Percentiles rank a stretch among this genome's conserved stretches.
These are phyloP conservation scores for Craniophora ligustri DNA, from an alignment of 2,888 invertebrate genomes.

Conservation along the genomic window DNA sequence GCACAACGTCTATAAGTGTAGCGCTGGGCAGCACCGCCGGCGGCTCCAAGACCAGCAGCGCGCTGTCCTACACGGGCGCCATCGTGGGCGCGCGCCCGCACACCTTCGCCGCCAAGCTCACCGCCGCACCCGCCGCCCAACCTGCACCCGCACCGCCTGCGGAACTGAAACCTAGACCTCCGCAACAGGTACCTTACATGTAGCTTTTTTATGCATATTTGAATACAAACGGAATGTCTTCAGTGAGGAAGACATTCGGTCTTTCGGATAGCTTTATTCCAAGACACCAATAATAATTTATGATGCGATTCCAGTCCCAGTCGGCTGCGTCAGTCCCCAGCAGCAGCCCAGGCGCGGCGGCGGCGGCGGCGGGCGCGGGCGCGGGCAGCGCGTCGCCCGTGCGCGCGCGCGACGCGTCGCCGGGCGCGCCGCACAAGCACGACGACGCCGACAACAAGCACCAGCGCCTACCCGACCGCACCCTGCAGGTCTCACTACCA, in stretches of 20 bases:
- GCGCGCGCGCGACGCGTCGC: slow-evolving; percentile 56
- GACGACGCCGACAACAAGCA: slow-evolving; percentile 61
- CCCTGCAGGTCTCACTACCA: slow-evolving; percentile 64
- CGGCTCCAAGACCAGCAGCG: slow-evolving; percentile 63
- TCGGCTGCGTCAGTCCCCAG: slow-evolving; percentile 73
- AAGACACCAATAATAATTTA: neutral
- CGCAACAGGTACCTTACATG: slow-evolving; percentile 46
- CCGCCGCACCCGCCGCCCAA: slow-evolving; percentile 81
- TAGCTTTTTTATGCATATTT: no score
- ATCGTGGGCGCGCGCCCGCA: slow-evolving; percentile 89
- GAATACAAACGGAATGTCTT: no score
- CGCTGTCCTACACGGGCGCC: slow-evolving; percentile 85
- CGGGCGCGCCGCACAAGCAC: slow-evolving; percentile 43
- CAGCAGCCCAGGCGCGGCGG: slow-evolving; percentile 74
- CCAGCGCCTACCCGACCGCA: slow-evolving; percentile 66
- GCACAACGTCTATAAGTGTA: slow-evolving; percentile 15
- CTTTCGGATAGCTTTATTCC: no score
- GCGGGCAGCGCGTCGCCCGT: slow-evolving; percentile 24
- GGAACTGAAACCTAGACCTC: slow-evolving; percentile 35
- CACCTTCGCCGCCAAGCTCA: slow-evolving; percentile 93
- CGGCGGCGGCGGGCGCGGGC: neutral
- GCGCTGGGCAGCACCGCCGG: slow-evolving; percentile 44
- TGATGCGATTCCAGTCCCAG: no score
- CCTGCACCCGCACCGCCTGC: slow-evolving; percentile 49
- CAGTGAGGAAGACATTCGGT: no score